Evolutionary conservation across 2,113 vertebrate species (phyloP).

Genomic region (Platanista minor): DNA sequence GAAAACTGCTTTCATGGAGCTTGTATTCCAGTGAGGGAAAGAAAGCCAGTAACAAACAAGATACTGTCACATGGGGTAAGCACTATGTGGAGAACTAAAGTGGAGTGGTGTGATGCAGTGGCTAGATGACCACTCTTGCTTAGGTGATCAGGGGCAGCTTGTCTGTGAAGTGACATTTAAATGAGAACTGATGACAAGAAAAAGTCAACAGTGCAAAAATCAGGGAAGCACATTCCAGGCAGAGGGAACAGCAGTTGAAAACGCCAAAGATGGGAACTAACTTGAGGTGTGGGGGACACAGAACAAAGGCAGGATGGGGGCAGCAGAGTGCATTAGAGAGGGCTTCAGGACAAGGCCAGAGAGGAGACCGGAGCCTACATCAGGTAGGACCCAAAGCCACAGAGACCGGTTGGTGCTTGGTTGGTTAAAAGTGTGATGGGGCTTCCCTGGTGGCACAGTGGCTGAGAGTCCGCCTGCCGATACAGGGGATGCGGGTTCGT

Average conservation of each 20-base stretch:
- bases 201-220: background rate
- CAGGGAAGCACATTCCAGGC: background rate
- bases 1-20: background rate
- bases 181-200: background rate
- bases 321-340: background rate
- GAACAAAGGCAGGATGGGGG: background rate
- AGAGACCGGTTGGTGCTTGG: background rate
- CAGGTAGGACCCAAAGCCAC: background rate
- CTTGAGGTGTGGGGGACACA: fast-evolving
- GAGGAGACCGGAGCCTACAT: background rate
- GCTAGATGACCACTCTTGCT: background rate
- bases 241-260: background rate
- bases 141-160: background rate
- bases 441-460: too few species aligned
- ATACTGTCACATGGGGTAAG: too few species aligned
- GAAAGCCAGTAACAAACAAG: background rate
- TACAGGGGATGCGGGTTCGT: too few species aligned
- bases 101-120: background rate
- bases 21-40: background rate
- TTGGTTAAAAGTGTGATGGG: background rate
- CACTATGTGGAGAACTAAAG: background rate
- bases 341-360: background rate
- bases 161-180: background rate
- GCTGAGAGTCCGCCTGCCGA: too few species aligned
- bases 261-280: background rate